A percentile compares a stretch with the other conserved stretches of the same genome.
phyloP scores from a whole-genome alignment of 2,113 vertebrate genomes.

The Neodontobutis hainanensis region DNA sequence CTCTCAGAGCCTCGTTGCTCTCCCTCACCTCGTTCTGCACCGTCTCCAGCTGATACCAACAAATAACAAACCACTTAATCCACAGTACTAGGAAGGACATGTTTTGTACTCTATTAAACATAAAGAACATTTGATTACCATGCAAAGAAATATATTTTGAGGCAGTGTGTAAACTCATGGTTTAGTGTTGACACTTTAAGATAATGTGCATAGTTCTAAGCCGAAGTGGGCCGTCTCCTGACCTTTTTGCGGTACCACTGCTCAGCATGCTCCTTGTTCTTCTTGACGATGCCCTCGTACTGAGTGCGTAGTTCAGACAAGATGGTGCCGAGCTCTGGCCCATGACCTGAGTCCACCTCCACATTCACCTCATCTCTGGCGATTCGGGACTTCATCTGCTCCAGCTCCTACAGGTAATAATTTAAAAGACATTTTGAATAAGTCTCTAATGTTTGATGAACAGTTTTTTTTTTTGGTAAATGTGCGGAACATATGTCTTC shows the following conservation, averaged over 20 bases:
- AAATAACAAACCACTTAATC: neutral
- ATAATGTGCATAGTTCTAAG: neutral
- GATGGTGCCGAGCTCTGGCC: conserved; percentile 76
- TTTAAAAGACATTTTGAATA: neutral
- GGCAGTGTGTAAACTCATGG: too few species aligned
- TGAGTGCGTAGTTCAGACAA: conserved; percentile 78
- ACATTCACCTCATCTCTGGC: conserved; percentile 80
- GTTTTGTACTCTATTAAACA: neutral
- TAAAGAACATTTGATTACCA: too few species aligned
- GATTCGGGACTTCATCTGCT: conserved; percentile 73
- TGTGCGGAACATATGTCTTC: conserved; percentile 18
- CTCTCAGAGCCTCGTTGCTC: conserved; percentile 77
- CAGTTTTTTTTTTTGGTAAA: neutral
- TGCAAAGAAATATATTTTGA: too few species aligned
- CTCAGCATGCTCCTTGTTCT: conserved; percentile 83
- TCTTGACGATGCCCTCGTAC: conserved; percentile 81
- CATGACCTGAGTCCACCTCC: conserved; percentile 76
- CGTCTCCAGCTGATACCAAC: conserved; percentile 68
- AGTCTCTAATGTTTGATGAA: neutral
- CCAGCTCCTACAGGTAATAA: conserved; percentile 72
- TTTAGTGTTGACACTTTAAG: neutral
- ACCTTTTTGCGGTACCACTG: conserved; percentile 84
- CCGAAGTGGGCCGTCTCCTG: neutral
- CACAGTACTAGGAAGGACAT: neutral
- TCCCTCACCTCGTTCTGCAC: conserved; percentile 79